Conservation (phyloP, 1,140 invertebrate species). For the Tyrophagus putrescentiae region DNA sequence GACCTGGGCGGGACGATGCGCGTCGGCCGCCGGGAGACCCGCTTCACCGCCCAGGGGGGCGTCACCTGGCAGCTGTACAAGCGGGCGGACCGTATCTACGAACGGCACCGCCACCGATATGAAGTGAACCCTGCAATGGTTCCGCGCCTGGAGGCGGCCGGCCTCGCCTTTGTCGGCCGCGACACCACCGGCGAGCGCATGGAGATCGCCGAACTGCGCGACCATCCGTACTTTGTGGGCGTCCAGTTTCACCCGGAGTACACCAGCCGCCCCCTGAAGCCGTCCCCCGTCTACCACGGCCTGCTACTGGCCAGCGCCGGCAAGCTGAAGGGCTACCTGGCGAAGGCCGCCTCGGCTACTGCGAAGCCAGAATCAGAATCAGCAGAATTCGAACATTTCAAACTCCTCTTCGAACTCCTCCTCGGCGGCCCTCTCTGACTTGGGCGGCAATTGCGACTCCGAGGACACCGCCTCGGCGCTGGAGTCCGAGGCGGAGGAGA, state of each 20-base stretch:
- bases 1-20: constrained; percentile 95
- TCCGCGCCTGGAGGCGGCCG: constrained; percentile 54
- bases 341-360: too few species aligned
- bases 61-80: constrained; percentile 21
- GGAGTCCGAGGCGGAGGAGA: too few species aligned
- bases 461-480: too few species aligned
- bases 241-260: constrained; percentile 98
- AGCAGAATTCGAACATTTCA: too few species aligned
- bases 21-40: constrained; percentile 72
- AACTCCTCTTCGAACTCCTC: too few species aligned
- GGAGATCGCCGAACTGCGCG: constrained; percentile 57
- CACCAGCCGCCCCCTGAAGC: constrained; percentile 74
- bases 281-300: constrained; percentile 88
- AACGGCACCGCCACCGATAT: constrained; percentile 85
- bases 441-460: too few species aligned
- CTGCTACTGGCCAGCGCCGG: constrained; percentile 42
- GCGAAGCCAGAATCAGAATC: too few species aligned
- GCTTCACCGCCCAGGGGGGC: constrained; percentile 45
- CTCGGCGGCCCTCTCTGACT: too few species aligned
- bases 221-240: constrained; percentile 82
- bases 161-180: constrained; percentile 77
- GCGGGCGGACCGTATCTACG: constrained; percentile 66
- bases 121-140: constrained; percentile 85
- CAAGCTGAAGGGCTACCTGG: constrained; percentile 21
- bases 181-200: constrained; percentile 48